Percentiles rank a stretch among this genome's conserved stretches.
phyloP scores from a whole-genome alignment of 2,888 invertebrate genomes.

The Platycheirus rosarum region DNA sequence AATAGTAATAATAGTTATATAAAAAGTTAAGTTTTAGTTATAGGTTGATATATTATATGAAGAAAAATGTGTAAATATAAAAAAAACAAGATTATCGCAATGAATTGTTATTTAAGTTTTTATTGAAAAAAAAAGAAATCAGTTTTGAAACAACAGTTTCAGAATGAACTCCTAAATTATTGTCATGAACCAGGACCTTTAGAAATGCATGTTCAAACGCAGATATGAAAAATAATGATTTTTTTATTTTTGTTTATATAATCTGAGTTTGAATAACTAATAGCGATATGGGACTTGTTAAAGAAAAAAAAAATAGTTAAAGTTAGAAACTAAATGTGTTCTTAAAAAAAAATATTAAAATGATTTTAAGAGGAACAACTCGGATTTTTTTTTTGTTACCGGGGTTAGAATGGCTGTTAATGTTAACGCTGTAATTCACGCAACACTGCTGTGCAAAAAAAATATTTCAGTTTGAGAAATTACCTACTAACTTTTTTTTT shows the following conservation, averaged over 20 bases:
- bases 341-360: constrained; percentile 11
- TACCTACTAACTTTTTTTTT: too few relatives aligned
- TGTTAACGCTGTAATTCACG: too few relatives aligned
- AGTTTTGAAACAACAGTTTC: too few relatives aligned
- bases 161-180: too few relatives aligned
- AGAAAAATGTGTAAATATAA: constrained; percentile 66
- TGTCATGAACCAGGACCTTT: constrained; percentile 25
- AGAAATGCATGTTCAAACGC: too few relatives aligned
- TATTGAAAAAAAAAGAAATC: too few relatives aligned
- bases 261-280: too few relatives aligned
- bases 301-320: constrained; percentile 53
- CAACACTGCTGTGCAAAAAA: too few relatives aligned
- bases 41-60: constrained; percentile 50
- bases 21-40: constrained; percentile 13
- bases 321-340: constrained; percentile 65
- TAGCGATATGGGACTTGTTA: constrained; percentile 51
- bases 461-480: too few relatives aligned
- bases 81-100: constrained; percentile 46
- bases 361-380: neutral
- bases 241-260: constrained; percentile 27
- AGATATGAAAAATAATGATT: too few relatives aligned
- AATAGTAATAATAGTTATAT: constrained; percentile 56
- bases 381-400: constrained; percentile 1
- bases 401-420: too few relatives aligned
- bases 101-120: constrained; percentile 55